Evolutionary conservation across 2,113 vertebrate genomes (phyloP).

Genomic region (Chroicocephalus ridibundus): DNA sequence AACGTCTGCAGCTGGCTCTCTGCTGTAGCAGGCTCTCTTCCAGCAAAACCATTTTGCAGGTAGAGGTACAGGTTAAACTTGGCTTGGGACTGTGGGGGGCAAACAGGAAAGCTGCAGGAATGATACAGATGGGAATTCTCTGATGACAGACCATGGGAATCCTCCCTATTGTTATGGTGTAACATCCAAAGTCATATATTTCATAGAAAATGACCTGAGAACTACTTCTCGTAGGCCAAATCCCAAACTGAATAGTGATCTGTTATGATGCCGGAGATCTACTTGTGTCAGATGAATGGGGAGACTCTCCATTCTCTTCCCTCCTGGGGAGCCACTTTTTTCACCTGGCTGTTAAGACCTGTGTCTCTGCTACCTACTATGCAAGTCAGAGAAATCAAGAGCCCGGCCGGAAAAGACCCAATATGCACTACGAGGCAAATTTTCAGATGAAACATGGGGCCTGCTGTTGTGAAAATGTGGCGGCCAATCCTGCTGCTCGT

Average conservation of each 20-base stretch:
- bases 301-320: not conserved
- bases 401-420: not conserved
- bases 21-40: not conserved
- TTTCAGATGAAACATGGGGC: not conserved
- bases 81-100: not conserved
- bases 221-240: not conserved
- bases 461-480: not conserved
- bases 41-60: not conserved
- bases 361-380: not conserved
- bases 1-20: not conserved
- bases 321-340: not conserved
- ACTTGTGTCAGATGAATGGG: not conserved
- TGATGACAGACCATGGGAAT: not conserved
- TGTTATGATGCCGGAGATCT: not conserved
- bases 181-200: not conserved
- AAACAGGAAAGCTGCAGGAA: not conserved
- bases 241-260: not conserved
- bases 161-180: not conserved
- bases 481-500: rapidly evolving
- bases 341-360: not conserved
- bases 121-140: not conserved
- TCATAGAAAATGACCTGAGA: not conserved
- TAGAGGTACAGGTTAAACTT: not conserved
- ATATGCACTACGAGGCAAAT: rapidly evolving
- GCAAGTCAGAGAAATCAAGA: not conserved